phyloP scores from a whole-genome alignment of 2,113 vertebrate species.

The Microtus pennsylvanicus region DNA sequence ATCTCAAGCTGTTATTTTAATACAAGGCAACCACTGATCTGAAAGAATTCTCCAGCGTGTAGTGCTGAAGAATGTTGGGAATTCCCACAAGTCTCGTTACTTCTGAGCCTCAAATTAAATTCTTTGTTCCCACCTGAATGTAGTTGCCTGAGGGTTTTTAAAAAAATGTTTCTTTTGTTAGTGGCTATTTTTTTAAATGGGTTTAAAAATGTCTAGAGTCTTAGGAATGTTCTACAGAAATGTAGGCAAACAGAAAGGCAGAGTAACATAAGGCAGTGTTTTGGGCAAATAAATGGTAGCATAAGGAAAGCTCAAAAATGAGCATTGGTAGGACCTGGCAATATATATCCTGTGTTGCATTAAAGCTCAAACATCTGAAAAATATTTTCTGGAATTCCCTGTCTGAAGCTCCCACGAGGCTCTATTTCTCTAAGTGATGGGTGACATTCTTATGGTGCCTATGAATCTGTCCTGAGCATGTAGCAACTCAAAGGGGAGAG shows the following conservation, averaged over 20 bases:
- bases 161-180: slow-evolving; percentile 48
- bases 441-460: not conserved
- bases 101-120: slow-evolving; percentile 64
- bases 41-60: slow-evolving; percentile 36
- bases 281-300: slow-evolving; percentile 70
- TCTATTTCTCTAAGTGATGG: slow-evolving; percentile 65
- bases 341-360: slow-evolving; percentile 49
- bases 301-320: slow-evolving; percentile 73
- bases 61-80: slow-evolving; percentile 13
- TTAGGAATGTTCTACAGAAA: slow-evolving; percentile 61
- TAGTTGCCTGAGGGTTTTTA: not conserved
- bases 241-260: slow-evolving; percentile 64
- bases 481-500: not conserved
- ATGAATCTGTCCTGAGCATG: not conserved
- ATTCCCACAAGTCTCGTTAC: slow-evolving; percentile 59
- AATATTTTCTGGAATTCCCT: slow-evolving; percentile 59
- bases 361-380: slow-evolving; percentile 69
- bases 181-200: slow-evolving; percentile 57
- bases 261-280: slow-evolving; percentile 62
- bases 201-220: slow-evolving; percentile 54
- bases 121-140: slow-evolving; percentile 66
- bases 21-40: slow-evolving; percentile 26
- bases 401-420: slow-evolving; percentile 58
- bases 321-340: slow-evolving; percentile 67
- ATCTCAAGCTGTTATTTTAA: slow-evolving; percentile 50